phyloP scores from a whole-genome alignment of 1,140 invertebrate species.

The Muscidifurax raptorellus region DNA sequence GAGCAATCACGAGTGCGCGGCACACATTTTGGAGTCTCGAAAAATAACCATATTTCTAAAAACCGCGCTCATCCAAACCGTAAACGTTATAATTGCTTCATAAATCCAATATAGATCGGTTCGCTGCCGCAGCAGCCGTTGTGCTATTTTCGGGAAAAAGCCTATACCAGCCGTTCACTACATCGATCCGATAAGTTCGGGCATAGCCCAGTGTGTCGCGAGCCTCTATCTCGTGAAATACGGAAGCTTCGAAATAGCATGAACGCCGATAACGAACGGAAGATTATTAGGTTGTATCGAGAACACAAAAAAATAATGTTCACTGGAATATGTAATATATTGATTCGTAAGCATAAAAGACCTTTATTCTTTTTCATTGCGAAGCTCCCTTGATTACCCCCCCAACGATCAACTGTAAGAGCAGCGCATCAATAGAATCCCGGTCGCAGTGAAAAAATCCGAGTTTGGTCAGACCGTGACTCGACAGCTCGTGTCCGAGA shows the following conservation, averaged over 20 bases:
- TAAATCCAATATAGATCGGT: conserved; percentile 27
- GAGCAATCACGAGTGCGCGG: not conserved
- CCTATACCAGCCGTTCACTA: not conserved
- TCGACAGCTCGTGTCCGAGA: not conserved
- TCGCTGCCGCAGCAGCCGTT: not conserved
- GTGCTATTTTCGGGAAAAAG: conserved; percentile 30
- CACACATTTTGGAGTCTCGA: not conserved
- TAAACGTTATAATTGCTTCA: conserved; percentile 41
- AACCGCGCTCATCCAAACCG: not conserved
- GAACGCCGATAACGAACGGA: not conserved
- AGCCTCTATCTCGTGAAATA: conserved; percentile 10
- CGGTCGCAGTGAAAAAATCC: not conserved
- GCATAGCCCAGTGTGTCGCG: not conserved
- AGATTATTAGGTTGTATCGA: not conserved
- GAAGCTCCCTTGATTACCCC: not conserved
- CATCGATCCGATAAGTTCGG: conserved; percentile 32
- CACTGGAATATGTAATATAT: no score
- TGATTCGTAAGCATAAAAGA: not conserved
- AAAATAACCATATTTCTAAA: not conserved
- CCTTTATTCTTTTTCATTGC: not conserved
- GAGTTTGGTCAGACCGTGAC: not conserved
- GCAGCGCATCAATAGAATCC: not conserved
- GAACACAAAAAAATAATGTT: not conserved
- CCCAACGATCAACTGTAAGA: not conserved
- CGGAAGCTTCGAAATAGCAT: conserved; percentile 4